Percentiles rank a stretch among this genome's conserved stretches.
Evolutionary conservation across 1,140 invertebrate genomes (phyloP).

Genomic region (Magallana angulata): DNA sequence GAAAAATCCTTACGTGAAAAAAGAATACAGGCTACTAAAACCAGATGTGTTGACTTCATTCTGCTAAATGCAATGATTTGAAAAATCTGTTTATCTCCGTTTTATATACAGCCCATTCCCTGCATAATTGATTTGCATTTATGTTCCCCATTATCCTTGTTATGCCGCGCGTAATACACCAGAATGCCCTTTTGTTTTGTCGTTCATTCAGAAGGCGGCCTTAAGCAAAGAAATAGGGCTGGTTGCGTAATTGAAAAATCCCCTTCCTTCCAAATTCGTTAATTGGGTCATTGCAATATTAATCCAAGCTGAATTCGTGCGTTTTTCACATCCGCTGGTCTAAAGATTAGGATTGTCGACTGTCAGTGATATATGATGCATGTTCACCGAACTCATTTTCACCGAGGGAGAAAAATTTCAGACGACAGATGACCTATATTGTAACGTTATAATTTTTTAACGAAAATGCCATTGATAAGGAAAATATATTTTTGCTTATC

Average conservation of each 20-base stretch:
- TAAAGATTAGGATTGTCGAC: too few species aligned
- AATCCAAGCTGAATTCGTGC: not conserved
- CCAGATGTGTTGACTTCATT: not conserved
- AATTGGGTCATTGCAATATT: not conserved
- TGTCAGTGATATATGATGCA: too few species aligned
- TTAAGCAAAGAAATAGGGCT: not conserved
- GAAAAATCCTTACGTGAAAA: not conserved
- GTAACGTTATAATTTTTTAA: too few species aligned
- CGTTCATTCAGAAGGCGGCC: too few species aligned
- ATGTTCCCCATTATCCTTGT: not conserved
- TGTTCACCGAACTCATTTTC: too few species aligned
- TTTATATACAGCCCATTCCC: conserved; percentile 6
- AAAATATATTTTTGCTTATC: too few species aligned
- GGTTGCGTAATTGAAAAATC: conserved; percentile 19
- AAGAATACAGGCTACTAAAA: not conserved
- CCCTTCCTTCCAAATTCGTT: not conserved
- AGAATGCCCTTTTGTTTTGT: not conserved
- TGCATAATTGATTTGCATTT: not conserved
- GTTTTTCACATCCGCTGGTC: not conserved
- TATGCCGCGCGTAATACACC: not conserved
- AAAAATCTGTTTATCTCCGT: not conserved
- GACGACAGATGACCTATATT: too few species aligned
- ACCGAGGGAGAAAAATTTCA: too few species aligned
- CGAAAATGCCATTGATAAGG: too few species aligned
- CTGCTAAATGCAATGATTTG: not conserved